Evolutionary conservation across 2,888 invertebrate genomes (phyloP).

Genomic region (Microplitis manilae): DNA sequence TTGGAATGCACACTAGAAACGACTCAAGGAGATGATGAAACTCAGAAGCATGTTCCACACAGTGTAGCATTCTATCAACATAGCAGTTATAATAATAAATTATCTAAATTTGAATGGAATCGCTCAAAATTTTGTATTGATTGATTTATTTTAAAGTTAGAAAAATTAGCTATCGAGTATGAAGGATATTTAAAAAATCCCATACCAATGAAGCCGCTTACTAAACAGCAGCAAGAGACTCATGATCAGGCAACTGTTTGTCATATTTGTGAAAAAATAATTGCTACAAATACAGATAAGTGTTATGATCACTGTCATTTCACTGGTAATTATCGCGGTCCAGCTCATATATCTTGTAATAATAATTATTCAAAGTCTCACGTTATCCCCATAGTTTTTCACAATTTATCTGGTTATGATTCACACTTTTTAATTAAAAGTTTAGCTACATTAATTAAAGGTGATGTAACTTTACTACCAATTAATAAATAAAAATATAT

Average conservation of each 20-base stretch:
- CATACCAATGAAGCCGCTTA: conserved; percentile 34
- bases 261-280: too few species aligned
- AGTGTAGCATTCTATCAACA: too few species aligned
- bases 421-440: conserved; percentile 54
- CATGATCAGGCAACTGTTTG: too few species aligned
- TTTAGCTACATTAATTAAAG: conserved; percentile 47
- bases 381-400: conserved; percentile 42
- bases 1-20: conserved; percentile 42
- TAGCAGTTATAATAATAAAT: too few species aligned
- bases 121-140: neutral
- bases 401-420: conserved; percentile 57
- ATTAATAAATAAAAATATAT: conserved; percentile 57
- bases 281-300: too few species aligned
- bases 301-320: too few species aligned
- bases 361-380: neutral
- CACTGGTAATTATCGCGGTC: too few species aligned
- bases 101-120: too few species aligned
- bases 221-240: conserved; percentile 10
- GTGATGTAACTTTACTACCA: conserved; percentile 48
- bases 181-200: conserved; percentile 19
- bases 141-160: conserved; percentile 28
- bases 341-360: neutral
- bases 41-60: too few species aligned
- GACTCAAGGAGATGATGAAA: neutral
- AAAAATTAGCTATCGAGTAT: neutral